Conservation (phyloP, 1,140 invertebrate species). For the Bombus cullumanus region DNA sequence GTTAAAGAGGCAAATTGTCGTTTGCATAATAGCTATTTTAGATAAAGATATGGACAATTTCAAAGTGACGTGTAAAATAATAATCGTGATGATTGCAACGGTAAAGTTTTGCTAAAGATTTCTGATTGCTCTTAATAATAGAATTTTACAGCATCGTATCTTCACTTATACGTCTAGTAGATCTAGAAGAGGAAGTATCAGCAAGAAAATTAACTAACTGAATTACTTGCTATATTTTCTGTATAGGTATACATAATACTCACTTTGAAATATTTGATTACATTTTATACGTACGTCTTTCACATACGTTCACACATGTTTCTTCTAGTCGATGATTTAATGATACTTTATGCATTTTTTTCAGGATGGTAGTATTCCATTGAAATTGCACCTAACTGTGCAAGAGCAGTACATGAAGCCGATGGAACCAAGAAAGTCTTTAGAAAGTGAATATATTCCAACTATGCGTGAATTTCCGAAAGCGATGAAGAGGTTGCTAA, state of each 20-base stretch:
- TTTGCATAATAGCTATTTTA: not conserved
- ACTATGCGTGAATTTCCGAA: conserved; percentile 83
- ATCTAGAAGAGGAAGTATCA: too few relatives aligned
- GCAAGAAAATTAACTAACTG: too few relatives aligned
- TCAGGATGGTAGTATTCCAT: conserved; percentile 70
- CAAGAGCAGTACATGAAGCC: conserved; percentile 65
- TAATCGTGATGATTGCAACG: too few relatives aligned
- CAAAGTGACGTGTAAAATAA: not conserved
- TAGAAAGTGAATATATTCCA: conserved; percentile 67
- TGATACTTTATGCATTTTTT: not conserved
- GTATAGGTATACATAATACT: too few relatives aligned
- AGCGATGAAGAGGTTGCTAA: conserved; percentile 84
- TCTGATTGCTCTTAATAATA: too few relatives aligned
- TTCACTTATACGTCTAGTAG: too few relatives aligned
- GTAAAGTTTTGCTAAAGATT: too few relatives aligned
- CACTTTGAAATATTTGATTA: not conserved
- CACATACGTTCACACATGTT: not conserved
- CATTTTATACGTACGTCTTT: not conserved
- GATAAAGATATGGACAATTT: not conserved
- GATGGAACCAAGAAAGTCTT: conserved; percentile 51
- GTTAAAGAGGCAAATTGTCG: too few relatives aligned
- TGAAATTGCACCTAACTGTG: conserved; percentile 69
- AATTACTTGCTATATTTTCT: too few relatives aligned
- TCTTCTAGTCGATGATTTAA: not conserved
- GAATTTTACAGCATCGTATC: too few relatives aligned